Evolutionary conservation across 2,888 invertebrate genomes (phyloP).

Genomic region (Carterocephalus palaemon): DNA sequence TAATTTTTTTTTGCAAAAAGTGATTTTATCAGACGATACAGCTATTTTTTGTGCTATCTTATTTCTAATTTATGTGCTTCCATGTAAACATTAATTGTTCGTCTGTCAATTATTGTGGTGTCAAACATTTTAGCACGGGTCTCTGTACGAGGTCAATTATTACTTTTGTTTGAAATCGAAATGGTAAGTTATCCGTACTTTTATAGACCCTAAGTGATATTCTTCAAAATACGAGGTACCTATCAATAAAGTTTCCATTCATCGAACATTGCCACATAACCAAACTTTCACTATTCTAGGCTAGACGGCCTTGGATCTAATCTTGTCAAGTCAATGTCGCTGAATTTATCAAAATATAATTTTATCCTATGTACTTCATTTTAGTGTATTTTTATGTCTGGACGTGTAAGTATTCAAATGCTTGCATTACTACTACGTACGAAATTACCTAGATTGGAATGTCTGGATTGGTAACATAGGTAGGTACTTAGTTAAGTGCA

Average conservation of each 20-base stretch:
- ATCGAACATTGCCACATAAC: slow-evolving; percentile 48
- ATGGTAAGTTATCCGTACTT: slow-evolving; percentile 39
- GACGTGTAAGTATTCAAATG: too few species aligned
- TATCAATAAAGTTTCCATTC: slow-evolving; percentile 5
- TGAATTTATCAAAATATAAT: slow-evolving; percentile 59
- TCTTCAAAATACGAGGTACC: neutral
- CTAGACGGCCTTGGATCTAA: slow-evolving; percentile 76
- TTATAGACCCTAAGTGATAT: neutral
- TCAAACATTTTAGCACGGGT: slow-evolving; percentile 31
- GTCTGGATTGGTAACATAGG: too few species aligned
- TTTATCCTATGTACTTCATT: slow-evolving; percentile 3
- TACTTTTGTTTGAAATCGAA: slow-evolving; percentile 41
- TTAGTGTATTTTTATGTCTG: too few species aligned
- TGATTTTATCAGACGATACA: slow-evolving; percentile 25
- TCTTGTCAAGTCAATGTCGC: slow-evolving; percentile 74
- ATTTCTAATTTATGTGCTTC: slow-evolving; percentile 29
- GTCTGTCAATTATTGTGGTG: slow-evolving; percentile 25
- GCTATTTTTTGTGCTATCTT: slow-evolving; percentile 32
- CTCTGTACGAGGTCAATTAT: slow-evolving; percentile 34
- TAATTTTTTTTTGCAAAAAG: slow-evolving; percentile 47
- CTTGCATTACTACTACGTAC: too few species aligned
- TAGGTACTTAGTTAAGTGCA: too few species aligned
- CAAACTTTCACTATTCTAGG: slow-evolving; percentile 62
- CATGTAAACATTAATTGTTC: slow-evolving; percentile 25
- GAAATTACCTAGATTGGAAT: too few species aligned